Evolutionary conservation across 2,113 vertebrate species (phyloP).

Genomic region (Istiophorus platypterus): DNA sequence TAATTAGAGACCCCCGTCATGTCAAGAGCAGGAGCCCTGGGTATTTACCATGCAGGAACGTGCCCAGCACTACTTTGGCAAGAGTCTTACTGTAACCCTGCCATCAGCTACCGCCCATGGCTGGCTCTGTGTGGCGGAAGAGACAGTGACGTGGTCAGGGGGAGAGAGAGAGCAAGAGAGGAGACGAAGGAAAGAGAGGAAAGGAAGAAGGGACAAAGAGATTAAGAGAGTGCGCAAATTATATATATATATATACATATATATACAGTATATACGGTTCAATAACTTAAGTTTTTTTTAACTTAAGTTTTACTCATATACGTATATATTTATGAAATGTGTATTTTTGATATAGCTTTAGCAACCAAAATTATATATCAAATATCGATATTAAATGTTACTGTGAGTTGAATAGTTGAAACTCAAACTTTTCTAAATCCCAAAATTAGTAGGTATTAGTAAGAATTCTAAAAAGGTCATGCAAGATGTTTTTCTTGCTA

Average conservation of each 20-base stretch:
- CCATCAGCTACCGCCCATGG: conserved; percentile 59
- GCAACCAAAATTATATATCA: background rate
- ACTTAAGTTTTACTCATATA: background rate
- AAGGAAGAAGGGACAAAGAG: background rate
- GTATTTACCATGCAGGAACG: conserved; percentile 73
- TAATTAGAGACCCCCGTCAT: conserved; percentile 82
- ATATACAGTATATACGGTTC: no score
- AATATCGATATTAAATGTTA: no score
- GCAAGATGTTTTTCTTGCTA: background rate
- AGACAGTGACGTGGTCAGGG: background rate
- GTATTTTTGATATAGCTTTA: background rate
- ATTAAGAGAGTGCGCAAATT: background rate
- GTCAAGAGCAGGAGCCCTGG: conserved; percentile 66
- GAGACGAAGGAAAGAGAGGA: background rate
- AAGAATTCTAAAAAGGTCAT: background rate
- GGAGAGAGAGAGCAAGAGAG: background rate
- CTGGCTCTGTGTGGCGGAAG: conserved; percentile 32
- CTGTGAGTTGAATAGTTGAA: background rate
- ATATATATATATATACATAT: no score
- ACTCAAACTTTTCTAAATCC: background rate
- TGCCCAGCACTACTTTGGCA: conserved; percentile 71
- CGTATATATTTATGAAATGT: background rate
- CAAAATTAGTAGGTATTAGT: background rate
- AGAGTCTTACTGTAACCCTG: conserved; percentile 60
- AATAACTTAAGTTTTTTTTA: no score